These are phyloP conservation scores for Lophochroa leadbeateri DNA, from an alignment of 2,113 vertebrate species.

Conservation along the genomic window DNA sequence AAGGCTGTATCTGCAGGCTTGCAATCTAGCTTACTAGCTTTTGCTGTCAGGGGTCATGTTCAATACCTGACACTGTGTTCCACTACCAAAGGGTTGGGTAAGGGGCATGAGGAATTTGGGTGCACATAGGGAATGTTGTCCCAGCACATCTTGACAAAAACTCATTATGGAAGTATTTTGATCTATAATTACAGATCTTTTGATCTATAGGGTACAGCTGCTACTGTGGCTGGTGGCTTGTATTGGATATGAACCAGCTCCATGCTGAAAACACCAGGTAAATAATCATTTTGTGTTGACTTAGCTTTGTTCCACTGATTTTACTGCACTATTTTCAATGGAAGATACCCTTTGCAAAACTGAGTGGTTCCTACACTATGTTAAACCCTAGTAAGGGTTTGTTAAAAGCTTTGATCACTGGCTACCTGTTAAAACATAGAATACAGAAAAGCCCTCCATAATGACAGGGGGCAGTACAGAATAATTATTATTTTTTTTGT, in stretches of 20 bases:
- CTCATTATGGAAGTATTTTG: not conserved
- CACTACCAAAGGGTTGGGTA: not conserved
- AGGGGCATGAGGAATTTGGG: not conserved
- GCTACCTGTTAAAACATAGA: slow-evolving; percentile 68
- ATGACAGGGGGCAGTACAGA: slow-evolving; percentile 21
- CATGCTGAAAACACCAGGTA: not conserved
- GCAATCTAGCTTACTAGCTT: not conserved
- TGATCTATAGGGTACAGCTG: not conserved
- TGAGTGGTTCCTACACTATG: not conserved
- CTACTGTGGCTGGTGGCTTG: not conserved
- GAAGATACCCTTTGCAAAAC: not conserved
- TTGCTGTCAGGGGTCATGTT: not conserved
- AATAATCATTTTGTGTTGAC: not conserved
- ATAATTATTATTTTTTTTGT: slow-evolving; percentile 71
- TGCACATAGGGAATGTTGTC: not conserved
- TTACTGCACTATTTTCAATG: not conserved
- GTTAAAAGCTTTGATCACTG: slow-evolving; percentile 32
- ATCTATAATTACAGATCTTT: not conserved
- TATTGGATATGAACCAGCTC: not conserved
- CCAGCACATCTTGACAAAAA: not conserved
- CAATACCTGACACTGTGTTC: fast-evolving
- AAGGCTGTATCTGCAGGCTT: not conserved
- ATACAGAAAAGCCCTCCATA: slow-evolving; percentile 28
- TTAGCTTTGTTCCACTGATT: not conserved
- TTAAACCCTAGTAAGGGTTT: not conserved